A percentile compares a stretch with the other conserved stretches of the same genome.
phyloP scores from a whole-genome alignment of 1,140 invertebrate genomes.

The Kradibia gibbosae region DNA sequence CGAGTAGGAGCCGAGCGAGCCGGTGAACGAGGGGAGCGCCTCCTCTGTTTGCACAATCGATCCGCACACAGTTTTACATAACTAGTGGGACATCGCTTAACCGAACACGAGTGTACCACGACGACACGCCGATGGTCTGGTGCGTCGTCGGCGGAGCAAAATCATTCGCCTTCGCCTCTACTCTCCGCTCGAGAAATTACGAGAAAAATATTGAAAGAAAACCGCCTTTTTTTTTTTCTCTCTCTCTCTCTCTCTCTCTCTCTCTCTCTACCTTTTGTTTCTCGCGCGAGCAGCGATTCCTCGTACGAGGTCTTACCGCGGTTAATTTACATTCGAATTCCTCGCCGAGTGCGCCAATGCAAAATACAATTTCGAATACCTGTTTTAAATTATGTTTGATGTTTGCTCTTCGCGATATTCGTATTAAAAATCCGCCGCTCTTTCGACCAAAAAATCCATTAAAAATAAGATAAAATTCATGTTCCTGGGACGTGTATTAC shows the following conservation, averaged over 20 bases:
- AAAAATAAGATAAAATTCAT: background rate
- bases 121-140: constrained; percentile 1
- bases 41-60: constrained; percentile 63
- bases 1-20: constrained; percentile 11
- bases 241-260: background rate
- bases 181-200: background rate
- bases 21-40: constrained; percentile 35
- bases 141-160: constrained; percentile 42
- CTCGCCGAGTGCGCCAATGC: constrained; percentile 1
- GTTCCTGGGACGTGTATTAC: background rate
- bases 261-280: no score
- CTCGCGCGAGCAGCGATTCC: background rate
- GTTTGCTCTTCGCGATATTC: background rate
- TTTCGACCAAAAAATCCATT: background rate
- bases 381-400: constrained; percentile 1
- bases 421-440: background rate
- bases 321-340: constrained; percentile 1
- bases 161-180: background rate
- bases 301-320: background rate
- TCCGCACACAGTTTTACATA: constrained; percentile 61
- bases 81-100: constrained; percentile 52
- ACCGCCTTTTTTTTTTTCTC: background rate
- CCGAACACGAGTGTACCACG: constrained; percentile 23
- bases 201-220: background rate
- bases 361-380: constrained; percentile 23